Base-by-base conservation (phyloP, 1,140 invertebrate species). In the Diuraphis noxia region DNA sequence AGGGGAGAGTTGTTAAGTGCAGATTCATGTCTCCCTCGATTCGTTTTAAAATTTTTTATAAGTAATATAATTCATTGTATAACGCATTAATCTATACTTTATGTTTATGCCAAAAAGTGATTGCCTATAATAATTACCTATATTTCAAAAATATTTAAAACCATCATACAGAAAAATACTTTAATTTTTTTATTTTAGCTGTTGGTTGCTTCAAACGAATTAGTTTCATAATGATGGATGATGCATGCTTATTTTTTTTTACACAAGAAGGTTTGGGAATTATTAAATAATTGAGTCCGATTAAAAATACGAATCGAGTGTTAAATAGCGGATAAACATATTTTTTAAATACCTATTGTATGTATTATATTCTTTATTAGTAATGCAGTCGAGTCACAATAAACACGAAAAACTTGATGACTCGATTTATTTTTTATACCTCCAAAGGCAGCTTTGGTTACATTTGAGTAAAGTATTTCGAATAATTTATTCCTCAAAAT, bases 1-100 rank as follows among this genome's bases (percentile, higher is more conserved):
- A 49, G 88, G 38, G 56, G 72, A 30, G 81, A 30, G 23, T 7
- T 41, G 49, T 30, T 90, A 90, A 79, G 88, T 81, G 88, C 88
- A 56, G 6, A 90, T 49, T 46, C 88, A 25, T 81, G 88, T 90
- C 72, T 49, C 63, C 13, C 63, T 46, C 9, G 63, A 77, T 89
- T 81, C 38, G 88, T 49, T 36, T 36, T 34, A 43, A 7, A 52
- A 21, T 52, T 89, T 89, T 77, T 43, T 72, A 72, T n/a, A 0
- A 30, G 63, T 34, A 77, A 43, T 89, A 63, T 41, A 36, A 36
- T 41, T 79, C 19, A 89, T 21, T n/a, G 25, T 13, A 63, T 72
- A 21, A 43, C 8, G 36, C 30, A 77, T 88, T 23, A 43, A 89
- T 40, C 19, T 72, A 43, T 72, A 6, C 23, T n/a, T 10, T 19